Base-by-base conservation (phyloP, 2,888 invertebrate genomes). In the Mesorhabditis sp. region DNA sequence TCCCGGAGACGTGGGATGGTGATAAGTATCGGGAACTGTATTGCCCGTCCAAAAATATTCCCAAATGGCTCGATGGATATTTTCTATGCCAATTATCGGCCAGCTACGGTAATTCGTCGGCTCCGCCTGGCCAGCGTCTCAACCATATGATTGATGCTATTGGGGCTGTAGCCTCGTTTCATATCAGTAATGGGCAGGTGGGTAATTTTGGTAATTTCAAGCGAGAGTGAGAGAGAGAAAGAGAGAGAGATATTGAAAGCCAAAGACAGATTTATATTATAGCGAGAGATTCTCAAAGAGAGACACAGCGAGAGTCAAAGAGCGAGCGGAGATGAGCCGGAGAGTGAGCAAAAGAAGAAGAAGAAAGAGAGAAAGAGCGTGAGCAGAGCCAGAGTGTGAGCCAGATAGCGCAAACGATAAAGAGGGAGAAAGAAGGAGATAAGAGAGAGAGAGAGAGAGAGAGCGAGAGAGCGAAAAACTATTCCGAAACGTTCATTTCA, bases 131-230 rank as follows among this genome's bases (percentile, higher is more conserved):
- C 15, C 81, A 82, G 61, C 77, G 77, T 65, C 74, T 86, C 65
- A 83, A 75, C 62, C 84, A 85, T 70, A 81, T 85, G 83, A 85
- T 86, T 67, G 85, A 85, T 64, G 85, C 83, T 4, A 81, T 85
- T 43, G 85, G 83, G 44, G 85, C 83, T 5, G 80, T 85, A 45
- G 85, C 83, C 5, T 74, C 82, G 4, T 86, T 86, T 71, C 80
- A 82, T 67, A 80, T 85, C 64, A 74, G 76, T 72, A 78, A 82
- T 68, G 85, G 83, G 67, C 78, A 85, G 71, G 81, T 80, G 42
- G 62, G 58, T 42, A 10, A 42, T 7, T 43, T 62, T 43, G 43
- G 28, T 28, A 28, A 28, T 28, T 2, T 28, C 28, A 28, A 28
- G 28, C 28, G 28, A 28, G 1, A 28, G 28, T 28, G 28, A 28